Evolutionary conservation across 2,113 vertebrate genomes (phyloP).

Genomic region (Salvelinus alpinus): DNA sequence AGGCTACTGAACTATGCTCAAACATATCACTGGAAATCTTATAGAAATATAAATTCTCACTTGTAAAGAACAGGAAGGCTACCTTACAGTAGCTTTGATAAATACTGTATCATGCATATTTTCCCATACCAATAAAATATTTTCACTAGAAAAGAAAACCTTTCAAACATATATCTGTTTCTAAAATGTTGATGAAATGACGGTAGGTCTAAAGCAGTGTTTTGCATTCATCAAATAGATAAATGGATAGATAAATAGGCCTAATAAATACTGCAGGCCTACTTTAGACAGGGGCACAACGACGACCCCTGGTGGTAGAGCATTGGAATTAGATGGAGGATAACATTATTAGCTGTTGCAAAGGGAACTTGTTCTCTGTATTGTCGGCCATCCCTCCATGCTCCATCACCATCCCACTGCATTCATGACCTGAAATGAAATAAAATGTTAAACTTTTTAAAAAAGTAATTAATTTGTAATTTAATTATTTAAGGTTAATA

Average conservation of each 20-base stretch:
- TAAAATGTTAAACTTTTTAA: too few species aligned
- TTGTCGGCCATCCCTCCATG: too few species aligned
- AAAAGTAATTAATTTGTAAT: too few species aligned
- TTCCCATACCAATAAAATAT: too few species aligned
- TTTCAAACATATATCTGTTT: background rate
- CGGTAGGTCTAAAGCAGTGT: background rate
- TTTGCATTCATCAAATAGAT: background rate
- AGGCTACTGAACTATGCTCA: too few species aligned
- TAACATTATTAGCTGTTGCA: background rate
- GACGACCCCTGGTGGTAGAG: slow-evolving; percentile 71
- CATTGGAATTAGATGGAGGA: background rate
- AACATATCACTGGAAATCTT: background rate
- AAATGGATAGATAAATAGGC: background rate
- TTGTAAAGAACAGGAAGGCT: background rate
- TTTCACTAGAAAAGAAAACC: too few species aligned
- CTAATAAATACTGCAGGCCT: background rate
- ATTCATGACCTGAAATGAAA: too few species aligned
- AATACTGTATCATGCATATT: background rate
- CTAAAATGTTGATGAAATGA: background rate
- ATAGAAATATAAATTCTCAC: background rate
- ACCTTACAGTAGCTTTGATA: background rate
- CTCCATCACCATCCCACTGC: too few species aligned
- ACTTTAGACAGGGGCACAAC: slow-evolving; percentile 40
- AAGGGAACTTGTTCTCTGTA: too few species aligned
- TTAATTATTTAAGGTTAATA: too few species aligned